Evolutionary conservation across 2,797 vertebrate species (phyloP).

Genomic region (Poecilia gillii): DNA sequence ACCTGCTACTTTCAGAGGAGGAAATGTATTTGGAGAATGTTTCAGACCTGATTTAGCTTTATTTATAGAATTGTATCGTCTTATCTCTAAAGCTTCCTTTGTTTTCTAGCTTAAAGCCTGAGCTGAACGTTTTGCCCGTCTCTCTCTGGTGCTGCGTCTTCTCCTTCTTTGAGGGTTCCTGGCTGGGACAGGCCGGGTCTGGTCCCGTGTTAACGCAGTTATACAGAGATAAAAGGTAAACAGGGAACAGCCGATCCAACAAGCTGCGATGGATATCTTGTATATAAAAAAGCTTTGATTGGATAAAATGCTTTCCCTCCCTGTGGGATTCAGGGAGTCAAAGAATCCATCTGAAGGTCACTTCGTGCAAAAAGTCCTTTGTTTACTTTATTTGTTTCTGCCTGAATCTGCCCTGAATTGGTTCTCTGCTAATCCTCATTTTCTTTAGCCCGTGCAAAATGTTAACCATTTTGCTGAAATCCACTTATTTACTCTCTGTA

Average conservation of each 20-base stretch:
- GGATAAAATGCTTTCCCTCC: conserved; percentile 22
- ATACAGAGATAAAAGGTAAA: conserved; percentile 47
- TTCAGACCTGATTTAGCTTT: background rate
- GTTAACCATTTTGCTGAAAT: background rate
- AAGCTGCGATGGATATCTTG: conserved; percentile 6
- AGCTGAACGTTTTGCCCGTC: conserved; percentile 47
- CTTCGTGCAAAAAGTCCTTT: background rate
- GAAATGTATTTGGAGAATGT: background rate
- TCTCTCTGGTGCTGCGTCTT: conserved; percentile 51
- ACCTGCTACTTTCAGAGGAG: background rate
- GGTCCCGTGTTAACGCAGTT: conserved; percentile 43
- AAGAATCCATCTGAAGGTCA: conserved; percentile 9
- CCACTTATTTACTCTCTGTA: background rate
- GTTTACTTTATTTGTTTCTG: conserved; percentile 2
- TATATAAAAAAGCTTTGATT: conserved; percentile 9
- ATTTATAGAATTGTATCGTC: background rate
- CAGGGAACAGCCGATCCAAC: conserved; percentile 20
- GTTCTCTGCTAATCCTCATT: conserved; percentile 17
- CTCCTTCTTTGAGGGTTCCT: conserved; percentile 48
- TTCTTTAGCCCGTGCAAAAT: background rate
- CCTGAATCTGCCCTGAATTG: conserved; percentile 11
- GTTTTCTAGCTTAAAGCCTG: conserved; percentile 24
- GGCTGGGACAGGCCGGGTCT: conserved; percentile 21
- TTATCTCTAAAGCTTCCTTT: background rate
- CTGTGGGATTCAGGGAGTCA: conserved; percentile 7